Evolutionary conservation across 2,113 vertebrate genomes (phyloP), one percentile per base, ranked within the genome.

Genomic region (Bubo bubo): DNA sequence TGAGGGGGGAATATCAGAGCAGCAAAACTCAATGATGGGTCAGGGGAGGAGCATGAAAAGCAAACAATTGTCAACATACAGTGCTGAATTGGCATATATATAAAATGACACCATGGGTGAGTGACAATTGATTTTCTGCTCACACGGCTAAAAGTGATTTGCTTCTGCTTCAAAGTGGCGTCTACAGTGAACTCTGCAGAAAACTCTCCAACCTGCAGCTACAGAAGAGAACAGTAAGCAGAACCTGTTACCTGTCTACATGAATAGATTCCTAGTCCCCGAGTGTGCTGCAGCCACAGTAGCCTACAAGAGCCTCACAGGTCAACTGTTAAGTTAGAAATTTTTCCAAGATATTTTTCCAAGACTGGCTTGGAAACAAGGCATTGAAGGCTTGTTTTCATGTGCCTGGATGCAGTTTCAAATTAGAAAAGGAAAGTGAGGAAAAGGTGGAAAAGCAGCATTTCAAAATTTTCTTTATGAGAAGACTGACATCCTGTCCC

Each of bases 401-500:
- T 10, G 17, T 76, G 18, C 30, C 63, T 83, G 63, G n/a, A 34
- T 4, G 3, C 10, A 15, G 13, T 28, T 96, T 70, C n/a, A 84
- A 32, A 63, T 70, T 21, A 87, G 60, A 75, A 70, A 74, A 86
- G 72, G 12, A 7, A 80, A 62, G 32, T 16, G 37, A 83, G 67
- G 37, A 82, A 59, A 60, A 88, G 14, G 30, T 71, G 35, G 41
- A 7, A 64, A 90, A 92, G 52, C 10, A 55, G 32, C 50, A 74
- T 45, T 80, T 32, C 32, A 60, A 32, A 1, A 7, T 30, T 52
- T 49, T 41, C 49, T 86, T 0, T n/a, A 66, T 0, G 2, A 35
- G 43, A 47, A n/a, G 12, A 56, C 20, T 26, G 37, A 56, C 8
- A 47, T 34, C 28, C 15, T 64, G 34, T 64, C 47, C 50, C 45